Base-by-base conservation (phyloP, 1,140 invertebrate genomes). In the Kradibia gibbosae region DNA sequence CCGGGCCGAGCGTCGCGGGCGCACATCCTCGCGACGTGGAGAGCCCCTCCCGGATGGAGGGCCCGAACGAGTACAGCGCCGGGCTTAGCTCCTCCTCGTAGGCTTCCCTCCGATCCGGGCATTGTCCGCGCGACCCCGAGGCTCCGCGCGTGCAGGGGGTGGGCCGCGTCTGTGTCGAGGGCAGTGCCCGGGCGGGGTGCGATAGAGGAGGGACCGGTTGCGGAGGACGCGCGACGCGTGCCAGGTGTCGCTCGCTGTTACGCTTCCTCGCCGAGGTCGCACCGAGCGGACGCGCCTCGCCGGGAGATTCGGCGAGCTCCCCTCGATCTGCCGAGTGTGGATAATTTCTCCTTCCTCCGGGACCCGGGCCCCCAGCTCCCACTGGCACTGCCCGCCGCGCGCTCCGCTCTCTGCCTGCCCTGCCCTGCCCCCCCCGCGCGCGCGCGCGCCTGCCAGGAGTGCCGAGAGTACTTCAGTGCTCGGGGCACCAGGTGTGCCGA, bases 231-330 rank as follows among this genome's bases (percentile, higher is more conserved):
- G 55, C 42, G 62, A 62, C 76, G 78, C 50, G 78, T 80, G 78
- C 78, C 78, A 80, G 78, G 78, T 80, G 78, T 80, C 78, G 78
- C 70, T 45, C 34, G 22, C 65, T 67, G 75, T 67, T 77, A 77
- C 57, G 75, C 62, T 48, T 70, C 62, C 75, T 78, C 53, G 15
- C 50, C 50, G 39, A 36, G 34, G 17, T 39, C 34, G 4, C 34
- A 67, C 34, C 22, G 62, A 15, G 0, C 62, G 3, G 4, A 36
- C 17, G 28, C 13, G 31, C 34, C 22, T 36, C 62, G 67, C 71
- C 42, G 60, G n/a, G 75, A 50, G 13, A 53, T 45, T 28, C 20
- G 55, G 34, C 60, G 1, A 0, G 15, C 20, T 28, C 70, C 53
- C 55, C 70, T 80, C 73, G 78, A 80, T 53, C 78, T 42, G 57